phyloP scores from a whole-genome alignment of 2,113 vertebrate genomes.

The Chionodraco myersi region DNA sequence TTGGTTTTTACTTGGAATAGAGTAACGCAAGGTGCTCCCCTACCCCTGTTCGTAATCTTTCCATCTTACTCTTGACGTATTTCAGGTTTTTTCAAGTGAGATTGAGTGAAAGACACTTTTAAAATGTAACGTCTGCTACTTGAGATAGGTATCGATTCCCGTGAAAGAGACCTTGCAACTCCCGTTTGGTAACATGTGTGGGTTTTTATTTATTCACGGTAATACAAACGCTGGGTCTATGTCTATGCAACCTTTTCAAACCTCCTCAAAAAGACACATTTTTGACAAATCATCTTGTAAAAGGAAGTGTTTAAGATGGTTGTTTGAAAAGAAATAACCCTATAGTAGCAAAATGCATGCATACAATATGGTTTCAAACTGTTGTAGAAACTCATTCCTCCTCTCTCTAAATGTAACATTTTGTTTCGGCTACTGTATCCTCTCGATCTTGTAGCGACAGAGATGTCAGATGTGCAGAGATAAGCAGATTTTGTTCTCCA shows the following conservation, averaged over 20 bases:
- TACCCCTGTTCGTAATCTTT: too few relatives aligned
- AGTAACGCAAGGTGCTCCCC: too few relatives aligned
- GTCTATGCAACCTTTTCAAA: conserved; percentile 3
- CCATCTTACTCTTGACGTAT: too few relatives aligned
- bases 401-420: conserved; percentile 16
- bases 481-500: conserved; percentile 14
- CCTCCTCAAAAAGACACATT: background rate
- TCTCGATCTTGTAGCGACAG: background rate
- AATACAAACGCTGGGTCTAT: too few relatives aligned
- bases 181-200: background rate
- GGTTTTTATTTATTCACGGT: background rate
- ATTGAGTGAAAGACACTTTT: background rate
- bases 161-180: background rate
- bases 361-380: background rate
- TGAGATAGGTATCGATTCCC: background rate
- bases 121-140: background rate
- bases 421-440: conserved; percentile 11
- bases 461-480: conserved; percentile 22
- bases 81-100: background rate
- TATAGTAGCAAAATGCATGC: too few relatives aligned
- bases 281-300: background rate
- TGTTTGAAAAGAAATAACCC: too few relatives aligned
- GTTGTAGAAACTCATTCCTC: background rate
- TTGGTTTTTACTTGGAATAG: too few relatives aligned
- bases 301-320: background rate